These are phyloP conservation scores for Theodoxus fluviatilis DNA, from an alignment of 2,888 invertebrate genomes.

Conservation along the genomic window DNA sequence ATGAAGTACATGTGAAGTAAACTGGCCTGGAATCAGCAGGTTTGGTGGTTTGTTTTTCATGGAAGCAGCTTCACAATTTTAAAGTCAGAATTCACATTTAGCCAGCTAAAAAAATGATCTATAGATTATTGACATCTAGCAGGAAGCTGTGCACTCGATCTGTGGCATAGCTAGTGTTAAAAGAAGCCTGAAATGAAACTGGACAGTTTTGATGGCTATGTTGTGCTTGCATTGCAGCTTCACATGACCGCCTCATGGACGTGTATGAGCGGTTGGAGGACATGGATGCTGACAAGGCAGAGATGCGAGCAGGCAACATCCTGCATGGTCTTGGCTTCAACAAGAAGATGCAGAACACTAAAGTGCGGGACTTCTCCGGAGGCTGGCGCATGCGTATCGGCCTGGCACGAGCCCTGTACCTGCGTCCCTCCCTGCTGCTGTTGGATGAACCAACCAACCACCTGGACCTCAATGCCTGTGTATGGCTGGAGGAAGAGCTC, in stretches of 20 bases:
- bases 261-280: constrained; percentile 97
- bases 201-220: too few species aligned
- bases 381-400: constrained; percentile 75
- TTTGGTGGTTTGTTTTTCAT: too few species aligned
- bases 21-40: too few species aligned
- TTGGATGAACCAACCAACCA: constrained; percentile 72
- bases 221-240: constrained; percentile 69
- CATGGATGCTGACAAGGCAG: constrained; percentile 93
- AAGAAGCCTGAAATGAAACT: too few species aligned
- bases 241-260: constrained; percentile 95
- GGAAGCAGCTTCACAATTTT: background rate
- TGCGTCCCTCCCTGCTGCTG: constrained; percentile 70
- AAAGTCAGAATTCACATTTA: background rate
- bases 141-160: too few species aligned
- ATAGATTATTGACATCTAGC: too few species aligned
- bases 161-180: too few species aligned
- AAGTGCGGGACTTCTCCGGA: constrained; percentile 68
- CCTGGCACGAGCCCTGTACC: constrained; percentile 70
- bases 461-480: constrained; percentile 89
- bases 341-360: constrained; percentile 71
- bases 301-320: constrained; percentile 91
- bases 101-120: too few species aligned
- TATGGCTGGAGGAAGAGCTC: constrained; percentile 98
- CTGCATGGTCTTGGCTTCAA: constrained; percentile 96
- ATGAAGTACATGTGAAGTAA: too few species aligned